Evolutionary conservation across 2,888 invertebrate species (phyloP), one percentile per base, ranked within the genome.

Genomic region (Branchellion lobata): DNA sequence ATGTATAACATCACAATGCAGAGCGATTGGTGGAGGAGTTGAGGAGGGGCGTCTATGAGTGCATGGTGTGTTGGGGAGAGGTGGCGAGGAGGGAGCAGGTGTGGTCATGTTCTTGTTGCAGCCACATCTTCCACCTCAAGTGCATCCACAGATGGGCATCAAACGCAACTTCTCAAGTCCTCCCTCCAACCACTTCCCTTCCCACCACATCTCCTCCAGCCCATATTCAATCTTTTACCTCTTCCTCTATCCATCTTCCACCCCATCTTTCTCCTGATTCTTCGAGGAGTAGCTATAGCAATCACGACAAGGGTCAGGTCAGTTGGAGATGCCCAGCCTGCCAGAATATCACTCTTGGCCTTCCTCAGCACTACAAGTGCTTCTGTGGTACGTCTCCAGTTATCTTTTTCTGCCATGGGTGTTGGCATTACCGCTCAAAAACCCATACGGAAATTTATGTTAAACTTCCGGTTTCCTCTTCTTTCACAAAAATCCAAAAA

Each of bases 291-390:
- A n/a, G n/a, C n/a, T n/a, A n/a, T n/a, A n/a, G n/a, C n/a, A n/a
- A n/a, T n/a, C n/a, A n/a, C n/a, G 84, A 84, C 5, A 84, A n/a
- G n/a, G n/a, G n/a, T n/a, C n/a, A n/a, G n/a, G 91, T 91, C 78
- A 93, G 93, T 80, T 98, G 98, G 98, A 91, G 96, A 29, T 98
- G 98, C 86, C 97, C 97, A 0, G 95, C 95, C 0, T 98, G 98
- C 86, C 96, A 96, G 88, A 93, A 93, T 87, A 91, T 92, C 1
- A 82, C 84, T n/a, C 82, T 83, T 24, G 90, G 90, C 33, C 90
- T 93, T 78, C 96, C 96, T 0, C 90, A 90, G 0, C 92, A 93
- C 78, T 97, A 96, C 87, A 90, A 90, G 24, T 98, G 98, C 86
- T 96, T 95, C 89, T 98, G 98, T 87, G 93, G 94, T 33, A n/a